A percentile compares a stretch with the other conserved stretches of the same genome.
These are phyloP conservation scores for Remorina albescens DNA, from an alignment of 2,797 vertebrate species.

Conservation along the genomic window DNA sequence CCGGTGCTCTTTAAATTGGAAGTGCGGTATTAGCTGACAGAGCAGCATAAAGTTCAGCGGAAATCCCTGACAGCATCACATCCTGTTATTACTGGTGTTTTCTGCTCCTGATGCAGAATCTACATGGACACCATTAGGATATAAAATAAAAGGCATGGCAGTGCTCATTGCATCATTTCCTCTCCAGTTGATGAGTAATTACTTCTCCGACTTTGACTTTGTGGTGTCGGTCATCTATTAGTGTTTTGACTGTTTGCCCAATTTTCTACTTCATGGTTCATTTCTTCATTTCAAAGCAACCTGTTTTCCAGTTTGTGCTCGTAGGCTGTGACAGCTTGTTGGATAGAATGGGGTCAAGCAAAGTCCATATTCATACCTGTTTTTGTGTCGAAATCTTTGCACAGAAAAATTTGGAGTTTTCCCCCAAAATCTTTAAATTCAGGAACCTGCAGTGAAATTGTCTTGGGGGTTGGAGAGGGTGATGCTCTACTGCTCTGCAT, in stretches of 20 bases:
- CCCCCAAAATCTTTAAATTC: neutral
- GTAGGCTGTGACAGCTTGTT: slow-evolving; percentile 24
- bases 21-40: slow-evolving; percentile 41
- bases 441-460: slow-evolving; percentile 2
- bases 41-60: slow-evolving; percentile 16
- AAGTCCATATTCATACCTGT: slow-evolving; percentile 16
- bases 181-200: slow-evolving; percentile 29
- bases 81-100: slow-evolving; percentile 15
- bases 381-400: slow-evolving; percentile 25
- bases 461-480: slow-evolving; percentile 7
- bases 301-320: slow-evolving; percentile 21
- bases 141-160: slow-evolving; percentile 4
- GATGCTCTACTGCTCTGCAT: slow-evolving; percentile 12
- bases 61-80: slow-evolving; percentile 31
- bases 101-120: neutral
- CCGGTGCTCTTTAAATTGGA: slow-evolving; percentile 23
- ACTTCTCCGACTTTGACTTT: slow-evolving; percentile 3
- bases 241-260: slow-evolving; percentile 22
- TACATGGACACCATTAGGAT: neutral
- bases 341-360: slow-evolving; percentile 12
- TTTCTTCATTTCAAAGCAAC: slow-evolving; percentile 61
- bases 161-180: slow-evolving; percentile 19
- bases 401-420: slow-evolving; percentile 1
- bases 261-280: slow-evolving; percentile 61
- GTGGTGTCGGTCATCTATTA: slow-evolving; percentile 24